Base-by-base conservation (phyloP, 2,888 invertebrate species). In the Cinara cedri region DNA sequence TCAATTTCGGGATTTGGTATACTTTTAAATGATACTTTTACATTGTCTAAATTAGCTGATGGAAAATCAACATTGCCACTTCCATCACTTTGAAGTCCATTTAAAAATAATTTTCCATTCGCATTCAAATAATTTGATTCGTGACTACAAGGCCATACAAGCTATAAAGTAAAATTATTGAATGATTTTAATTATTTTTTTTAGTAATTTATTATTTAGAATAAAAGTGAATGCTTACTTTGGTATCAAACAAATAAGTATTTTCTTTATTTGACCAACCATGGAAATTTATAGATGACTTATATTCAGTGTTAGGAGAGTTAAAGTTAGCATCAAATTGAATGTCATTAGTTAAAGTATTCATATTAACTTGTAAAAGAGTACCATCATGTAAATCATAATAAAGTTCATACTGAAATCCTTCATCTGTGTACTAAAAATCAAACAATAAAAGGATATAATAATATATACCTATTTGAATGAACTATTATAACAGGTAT, bases 111-210 rank as follows among this genome's bases (percentile, higher is more conserved):
- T 11, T 44, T 60, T 65, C 72, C 72, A 19, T 44, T 55, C 6
- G 66, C 34, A n/a, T 42, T 72, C 10, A 80, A 49, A 65, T 80
- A 72, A 34, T 72, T 80, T 26, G 4, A n/a, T 65, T 72, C n/a
- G 44, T 65, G 4, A 51, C 51, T 11, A 60, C 49, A 60, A 0
- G 78, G 62, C 78, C 78, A 78, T 16, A 51, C 60, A 3, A 70
- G 13, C 78, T 78, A 9, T 44, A 46, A 57, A 66, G 14, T 63
- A 42, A 8, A 51, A 54, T 42, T 9, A 19, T 19, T n/a, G 49
- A 62, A 34, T 60, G 34, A 34, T 4, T 71, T 55, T 42, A 42
- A 14, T 24, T 72, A 34, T 51, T 26, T 68, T 68, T 68, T 11
- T 62, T 51, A 54, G 34, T 19, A 66, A 44, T 46, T 4, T 2